Conservation (phyloP, 2,888 invertebrate genomes). For the Pycnomerus fuliginosus region DNA sequence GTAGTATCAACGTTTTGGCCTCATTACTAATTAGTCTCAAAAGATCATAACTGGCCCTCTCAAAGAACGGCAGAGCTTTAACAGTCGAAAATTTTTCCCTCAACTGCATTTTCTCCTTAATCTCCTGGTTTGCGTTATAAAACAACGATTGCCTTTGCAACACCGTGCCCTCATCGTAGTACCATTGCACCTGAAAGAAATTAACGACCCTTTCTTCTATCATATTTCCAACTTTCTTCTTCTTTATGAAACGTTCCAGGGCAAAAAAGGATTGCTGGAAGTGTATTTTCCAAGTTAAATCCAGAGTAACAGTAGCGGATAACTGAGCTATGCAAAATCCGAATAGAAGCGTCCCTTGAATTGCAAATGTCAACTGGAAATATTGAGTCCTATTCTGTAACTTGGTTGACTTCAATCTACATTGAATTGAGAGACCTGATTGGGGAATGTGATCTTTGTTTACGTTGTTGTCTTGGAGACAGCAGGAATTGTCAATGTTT, state of each 20-base stretch:
- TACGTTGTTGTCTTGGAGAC: too few species aligned
- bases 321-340: slow-evolving; percentile 58
- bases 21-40: slow-evolving; percentile 51
- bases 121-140: slow-evolving; percentile 48
- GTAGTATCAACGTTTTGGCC: slow-evolving; percentile 29
- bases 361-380: too few species aligned
- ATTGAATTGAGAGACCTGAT: too few species aligned
- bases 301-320: slow-evolving; percentile 55
- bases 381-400: too few species aligned
- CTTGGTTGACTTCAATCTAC: too few species aligned
- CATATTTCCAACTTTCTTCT: slow-evolving; percentile 56
- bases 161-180: slow-evolving; percentile 54
- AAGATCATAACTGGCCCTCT: slow-evolving; percentile 41
- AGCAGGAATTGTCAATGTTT: too few species aligned
- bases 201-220: too few species aligned
- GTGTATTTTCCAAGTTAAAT: slow-evolving; percentile 55
- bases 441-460: too few species aligned
- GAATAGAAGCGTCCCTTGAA: slow-evolving; percentile 54
- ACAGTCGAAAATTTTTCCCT: slow-evolving; percentile 54
- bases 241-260: slow-evolving; percentile 56
- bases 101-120: slow-evolving; percentile 47
- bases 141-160: slow-evolving; percentile 12
- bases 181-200: slow-evolving; percentile 60
- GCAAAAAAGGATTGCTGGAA: slow-evolving; percentile 53
- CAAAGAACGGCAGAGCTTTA: slow-evolving; percentile 52